These are phyloP conservation scores for Enhydra lutris DNA, from an alignment of 2,113 vertebrate genomes.

Conservation along the genomic window DNA sequence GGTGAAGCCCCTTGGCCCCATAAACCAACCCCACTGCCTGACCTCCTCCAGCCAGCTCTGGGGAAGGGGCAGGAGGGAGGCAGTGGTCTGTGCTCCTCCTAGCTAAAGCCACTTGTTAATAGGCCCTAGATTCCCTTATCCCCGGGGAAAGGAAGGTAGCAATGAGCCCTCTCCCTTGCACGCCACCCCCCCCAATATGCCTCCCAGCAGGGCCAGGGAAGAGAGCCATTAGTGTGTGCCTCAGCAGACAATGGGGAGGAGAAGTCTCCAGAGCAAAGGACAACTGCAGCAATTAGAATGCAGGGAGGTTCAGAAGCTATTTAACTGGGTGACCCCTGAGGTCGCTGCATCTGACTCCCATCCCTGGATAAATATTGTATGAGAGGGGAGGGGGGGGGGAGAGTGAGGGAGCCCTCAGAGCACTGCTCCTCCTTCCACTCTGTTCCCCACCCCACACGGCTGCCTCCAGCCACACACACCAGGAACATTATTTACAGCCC, in stretches of 20 bases:
- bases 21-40: not conserved
- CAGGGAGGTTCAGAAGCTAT: slow-evolving; percentile 86
- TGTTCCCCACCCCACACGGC: slow-evolving; percentile 56
- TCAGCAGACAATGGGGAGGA: slow-evolving; percentile 75
- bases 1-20: not conserved
- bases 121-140: slow-evolving; percentile 65
- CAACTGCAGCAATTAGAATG: slow-evolving; percentile 90
- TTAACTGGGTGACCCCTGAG: slow-evolving; percentile 92
- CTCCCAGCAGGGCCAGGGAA: slow-evolving; percentile 70
- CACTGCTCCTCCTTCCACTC: slow-evolving; percentile 67
- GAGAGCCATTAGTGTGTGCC: slow-evolving; percentile 83
- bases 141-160: slow-evolving; percentile 51
- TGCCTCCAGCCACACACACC: slow-evolving; percentile 76
- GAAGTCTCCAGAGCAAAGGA: slow-evolving; percentile 87
- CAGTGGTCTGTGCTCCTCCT: slow-evolving; percentile 8
- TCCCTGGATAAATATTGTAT: slow-evolving; percentile 92
- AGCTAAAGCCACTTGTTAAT: slow-evolving; percentile 69
- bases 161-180: not conserved
- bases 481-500: slow-evolving; percentile 81
- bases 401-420: slow-evolving; percentile 67
- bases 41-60: slow-evolving; percentile 25
- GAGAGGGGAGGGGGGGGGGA: slow-evolving; percentile 78
- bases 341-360: slow-evolving; percentile 87
- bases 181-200: not conserved
- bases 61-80: not conserved